Conservation (phyloP, 2,888 invertebrate species). For the Coenonympha arcania region DNA sequence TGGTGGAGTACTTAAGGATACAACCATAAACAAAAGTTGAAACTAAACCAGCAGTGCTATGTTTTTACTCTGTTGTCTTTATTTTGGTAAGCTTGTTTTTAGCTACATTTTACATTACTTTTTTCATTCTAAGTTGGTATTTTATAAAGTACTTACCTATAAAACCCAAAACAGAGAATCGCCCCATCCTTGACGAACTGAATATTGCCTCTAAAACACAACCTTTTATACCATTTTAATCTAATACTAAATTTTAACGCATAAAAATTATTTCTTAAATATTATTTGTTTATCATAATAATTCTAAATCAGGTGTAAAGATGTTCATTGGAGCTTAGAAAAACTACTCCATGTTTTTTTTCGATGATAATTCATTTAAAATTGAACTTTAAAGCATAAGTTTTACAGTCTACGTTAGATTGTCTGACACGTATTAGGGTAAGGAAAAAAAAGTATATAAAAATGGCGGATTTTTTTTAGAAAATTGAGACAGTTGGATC, state of each 20-base stretch:
- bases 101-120: too few relatives aligned
- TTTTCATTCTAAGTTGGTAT: too few relatives aligned
- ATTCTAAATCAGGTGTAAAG: background rate
- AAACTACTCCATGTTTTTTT: slow-evolving; percentile 1
- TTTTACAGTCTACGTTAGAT: background rate
- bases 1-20: too few relatives aligned
- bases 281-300: background rate
- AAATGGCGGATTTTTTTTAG: background rate
- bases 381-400: background rate
- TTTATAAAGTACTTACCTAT: too few relatives aligned
- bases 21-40: too few relatives aligned
- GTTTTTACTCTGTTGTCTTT: too few relatives aligned
- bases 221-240: slow-evolving; percentile 4
- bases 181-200: slow-evolving; percentile 45
- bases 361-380: background rate
- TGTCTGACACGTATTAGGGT: background rate
- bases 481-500: slow-evolving; percentile 2
- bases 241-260: background rate
- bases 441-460: background rate
- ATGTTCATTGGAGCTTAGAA: background rate
- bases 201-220: background rate
- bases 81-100: too few relatives aligned
- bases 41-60: too few relatives aligned
- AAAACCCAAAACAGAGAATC: slow-evolving; percentile 49
- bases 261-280: background rate